Evolutionary conservation across 1,140 invertebrate species (phyloP).

Genomic region (Capitella teleta): DNA sequence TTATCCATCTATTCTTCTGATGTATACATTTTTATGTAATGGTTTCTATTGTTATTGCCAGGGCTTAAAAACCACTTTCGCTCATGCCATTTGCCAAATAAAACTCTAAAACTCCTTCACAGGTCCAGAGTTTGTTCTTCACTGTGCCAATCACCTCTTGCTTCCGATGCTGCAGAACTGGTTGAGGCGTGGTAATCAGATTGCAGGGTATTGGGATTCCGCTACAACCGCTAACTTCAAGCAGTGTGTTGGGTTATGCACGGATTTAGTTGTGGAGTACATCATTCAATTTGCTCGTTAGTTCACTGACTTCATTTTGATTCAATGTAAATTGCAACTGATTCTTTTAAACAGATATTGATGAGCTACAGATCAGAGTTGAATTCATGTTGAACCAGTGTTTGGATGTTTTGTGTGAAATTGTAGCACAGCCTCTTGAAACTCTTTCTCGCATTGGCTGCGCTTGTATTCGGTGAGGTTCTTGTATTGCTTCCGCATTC

Average conservation of each 20-base stretch:
- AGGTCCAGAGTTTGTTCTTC: constrained; percentile 57
- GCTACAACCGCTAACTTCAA: constrained; percentile 75
- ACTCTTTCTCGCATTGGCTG: constrained; percentile 79
- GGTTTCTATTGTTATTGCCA: no score
- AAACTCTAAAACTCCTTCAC: no score
- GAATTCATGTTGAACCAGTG: constrained; percentile 75
- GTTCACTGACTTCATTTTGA: constrained; percentile 3
- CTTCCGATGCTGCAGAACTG: constrained; percentile 81
- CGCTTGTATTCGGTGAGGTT: constrained; percentile 63
- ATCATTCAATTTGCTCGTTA: constrained; percentile 51
- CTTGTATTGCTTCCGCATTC: no score
- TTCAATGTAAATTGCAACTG: background rate
- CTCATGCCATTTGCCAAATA: no score
- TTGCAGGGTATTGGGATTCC: constrained; percentile 56
- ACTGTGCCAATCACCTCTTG: constrained; percentile 78
- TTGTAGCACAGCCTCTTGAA: constrained; percentile 76
- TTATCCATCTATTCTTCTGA: no score
- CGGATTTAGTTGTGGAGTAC: constrained; percentile 80
- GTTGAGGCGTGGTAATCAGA: constrained; percentile 57
- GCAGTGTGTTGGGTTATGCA: constrained; percentile 80
- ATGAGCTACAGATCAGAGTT: constrained; percentile 26
- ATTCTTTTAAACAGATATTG: background rate
- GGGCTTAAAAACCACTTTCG: no score
- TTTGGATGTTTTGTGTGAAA: constrained; percentile 76
- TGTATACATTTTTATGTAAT: no score